Base-by-base conservation (phyloP, 2,797 vertebrate species). In the Schizopygopsis pylzovi region DNA sequence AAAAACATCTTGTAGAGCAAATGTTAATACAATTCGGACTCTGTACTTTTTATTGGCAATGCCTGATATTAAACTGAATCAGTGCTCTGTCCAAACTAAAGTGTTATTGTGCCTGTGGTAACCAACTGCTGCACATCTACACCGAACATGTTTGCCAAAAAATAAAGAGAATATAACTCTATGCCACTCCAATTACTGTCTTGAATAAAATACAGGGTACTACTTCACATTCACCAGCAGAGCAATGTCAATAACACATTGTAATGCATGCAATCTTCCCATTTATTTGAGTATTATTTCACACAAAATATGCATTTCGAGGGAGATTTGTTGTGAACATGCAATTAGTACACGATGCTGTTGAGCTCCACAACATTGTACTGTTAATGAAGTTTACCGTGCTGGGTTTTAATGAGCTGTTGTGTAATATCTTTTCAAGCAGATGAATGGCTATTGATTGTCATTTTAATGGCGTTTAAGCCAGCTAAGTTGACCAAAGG, bases 31-130 rank as follows among this genome's bases (percentile, higher is more conserved):
- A 76, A 28, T 54, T 13, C 2, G 11, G 82, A 54, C 45, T 25
- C 41, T 3, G 20, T 43, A 6, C 13, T 82, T 72, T 72, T 59
- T 43, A 82, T 72, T 82, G 52, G 49, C 49, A 54, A 54, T 77
- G 33, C 13, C 61, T 84, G 82, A 84, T 65, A 22, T 41, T 4
- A 84, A 77, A 67, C 72, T 68, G 41, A 75, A 65, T 76, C 28
- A 65, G 28, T 75, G 18, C 56, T 56, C 49, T 11, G 56, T 73
- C 12, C 6, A 28, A 28, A 82, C 37, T 61, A 37, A 13, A 6
- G 59, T 37, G 16, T 73, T 83, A 56, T 28, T 71, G 67, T 82
- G 80, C 39, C 39, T 72, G 52, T 73, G 39, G 81, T 71, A n/a
- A 25, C 12, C 65, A 65, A 10, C 71, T 75, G 43, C 71, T 37